A percentile compares a stretch with the other conserved stretches of the same genome.
These are phyloP conservation scores for Emys orbicularis DNA, from an alignment of 2,797 vertebrate species.

Conservation along the genomic window DNA sequence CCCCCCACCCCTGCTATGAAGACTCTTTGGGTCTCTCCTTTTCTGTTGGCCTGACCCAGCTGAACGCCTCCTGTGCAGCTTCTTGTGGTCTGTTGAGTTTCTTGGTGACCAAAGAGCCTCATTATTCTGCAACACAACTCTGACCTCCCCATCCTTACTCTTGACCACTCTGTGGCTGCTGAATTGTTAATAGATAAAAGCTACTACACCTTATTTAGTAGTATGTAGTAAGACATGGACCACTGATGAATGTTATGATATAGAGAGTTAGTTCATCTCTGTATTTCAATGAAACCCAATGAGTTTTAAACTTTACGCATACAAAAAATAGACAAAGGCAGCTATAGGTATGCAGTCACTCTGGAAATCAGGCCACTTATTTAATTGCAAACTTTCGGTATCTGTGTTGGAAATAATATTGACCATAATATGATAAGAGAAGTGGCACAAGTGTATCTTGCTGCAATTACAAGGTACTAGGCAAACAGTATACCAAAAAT, in stretches of 20 bases:
- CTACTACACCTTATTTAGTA: not conserved
- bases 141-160: not conserved
- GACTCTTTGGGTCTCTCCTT: not conserved
- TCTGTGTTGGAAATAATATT: slow-evolving; percentile 58
- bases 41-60: not conserved
- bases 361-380: slow-evolving; percentile 63
- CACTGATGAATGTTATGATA: not conserved
- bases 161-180: not conserved
- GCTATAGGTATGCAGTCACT: not conserved
- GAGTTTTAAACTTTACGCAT: not conserved
- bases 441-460: slow-evolving; percentile 43
- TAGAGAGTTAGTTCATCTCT: not conserved
- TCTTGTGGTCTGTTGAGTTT: not conserved
- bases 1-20: not conserved
- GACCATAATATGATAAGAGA: slow-evolving; percentile 53
- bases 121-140: not conserved
- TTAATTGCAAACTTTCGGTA: slow-evolving; percentile 45
- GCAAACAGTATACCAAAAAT: slow-evolving; percentile 58
- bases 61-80: not conserved
- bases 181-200: not conserved
- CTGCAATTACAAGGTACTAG: slow-evolving; percentile 59
- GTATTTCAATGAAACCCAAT: fast-evolving
- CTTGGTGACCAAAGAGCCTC: not conserved
- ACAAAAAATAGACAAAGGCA: not conserved
- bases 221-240: not conserved